Percentiles rank a stretch among this genome's conserved stretches.
These are phyloP conservation scores for Semibalanus balanoides DNA, from an alignment of 1,140 invertebrate genomes.

Conservation along the genomic window DNA sequence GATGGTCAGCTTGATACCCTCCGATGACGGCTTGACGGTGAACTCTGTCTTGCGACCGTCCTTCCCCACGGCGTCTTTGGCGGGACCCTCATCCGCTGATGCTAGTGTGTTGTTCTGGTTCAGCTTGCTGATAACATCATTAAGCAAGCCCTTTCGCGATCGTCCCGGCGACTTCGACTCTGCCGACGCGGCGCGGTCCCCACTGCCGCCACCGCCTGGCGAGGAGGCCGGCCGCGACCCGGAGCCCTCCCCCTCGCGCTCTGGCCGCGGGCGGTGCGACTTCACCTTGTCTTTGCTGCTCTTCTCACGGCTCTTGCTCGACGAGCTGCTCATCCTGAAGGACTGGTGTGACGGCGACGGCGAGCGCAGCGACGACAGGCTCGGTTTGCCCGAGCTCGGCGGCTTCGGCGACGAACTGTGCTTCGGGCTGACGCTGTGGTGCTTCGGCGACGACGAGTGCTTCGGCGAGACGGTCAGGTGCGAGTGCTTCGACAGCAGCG, in stretches of 20 bases:
- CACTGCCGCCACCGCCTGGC: background rate
- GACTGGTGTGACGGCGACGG: background rate
- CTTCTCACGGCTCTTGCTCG: background rate
- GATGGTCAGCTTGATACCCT: constrained; percentile 1
- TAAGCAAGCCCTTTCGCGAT: background rate
- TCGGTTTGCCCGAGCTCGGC: background rate
- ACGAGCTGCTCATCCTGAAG: background rate
- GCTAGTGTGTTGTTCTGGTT: background rate
- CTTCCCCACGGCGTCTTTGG: background rate
- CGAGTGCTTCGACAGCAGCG: background rate
- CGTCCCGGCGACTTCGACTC: background rate
- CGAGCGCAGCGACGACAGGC: background rate
- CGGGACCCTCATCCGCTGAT: background rate
- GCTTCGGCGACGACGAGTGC: background rate
- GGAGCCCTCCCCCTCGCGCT: background rate
- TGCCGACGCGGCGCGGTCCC: background rate
- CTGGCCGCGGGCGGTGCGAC: background rate
- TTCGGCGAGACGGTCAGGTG: background rate
- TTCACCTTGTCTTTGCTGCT: background rate
- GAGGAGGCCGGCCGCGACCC: background rate
- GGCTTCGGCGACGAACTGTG: background rate
- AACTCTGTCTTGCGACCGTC: background rate
- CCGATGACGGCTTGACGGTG: background rate
- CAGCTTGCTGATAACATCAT: background rate
- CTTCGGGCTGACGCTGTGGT: background rate